phyloP scores from a whole-genome alignment of 2,888 invertebrate species.

The Drosophila helvetica region DNA sequence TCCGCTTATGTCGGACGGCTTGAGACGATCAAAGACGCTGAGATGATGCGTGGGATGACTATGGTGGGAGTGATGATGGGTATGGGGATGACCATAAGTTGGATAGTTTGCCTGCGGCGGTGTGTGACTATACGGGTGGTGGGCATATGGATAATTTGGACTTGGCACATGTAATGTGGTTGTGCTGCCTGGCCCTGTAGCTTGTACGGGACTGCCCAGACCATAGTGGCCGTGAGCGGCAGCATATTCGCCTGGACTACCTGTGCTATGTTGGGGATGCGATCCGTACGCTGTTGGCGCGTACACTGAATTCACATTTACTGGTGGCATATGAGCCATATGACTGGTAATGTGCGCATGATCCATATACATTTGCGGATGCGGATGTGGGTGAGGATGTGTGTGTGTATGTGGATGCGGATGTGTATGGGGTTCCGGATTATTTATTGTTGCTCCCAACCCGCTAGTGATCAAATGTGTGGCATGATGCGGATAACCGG shows the following conservation, averaged over 20 bases:
- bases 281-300: constrained; percentile 50
- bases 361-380: constrained; percentile 84
- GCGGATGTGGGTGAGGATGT: constrained; percentile 39
- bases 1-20: constrained; percentile 85
- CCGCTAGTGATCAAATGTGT: constrained; percentile 84
- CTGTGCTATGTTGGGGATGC: constrained; percentile 77
- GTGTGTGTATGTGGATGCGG: constrained; percentile 56
- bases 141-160: constrained; percentile 88
- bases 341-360: constrained; percentile 75
- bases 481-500: constrained; percentile 80
- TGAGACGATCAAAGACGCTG: constrained; percentile 84
- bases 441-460: constrained; percentile 47
- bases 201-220: constrained; percentile 39
- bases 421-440: constrained; percentile 43
- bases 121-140: constrained; percentile 72
- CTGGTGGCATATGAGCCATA: constrained; percentile 83
- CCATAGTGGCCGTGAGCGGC: constrained; percentile 40
- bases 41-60: constrained; percentile 81
- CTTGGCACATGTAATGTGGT: constrained; percentile 88
- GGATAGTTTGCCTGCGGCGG: constrained; percentile 68
- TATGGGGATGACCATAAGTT: constrained; percentile 52
- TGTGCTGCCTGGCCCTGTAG: constrained; percentile 34
- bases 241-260: constrained; percentile 49
- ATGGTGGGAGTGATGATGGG: constrained; percentile 61
- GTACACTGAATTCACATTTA: constrained; percentile 84